Evolutionary conservation across 1,140 invertebrate genomes (phyloP).

Genomic region (Macrobrachium nipponense): DNA sequence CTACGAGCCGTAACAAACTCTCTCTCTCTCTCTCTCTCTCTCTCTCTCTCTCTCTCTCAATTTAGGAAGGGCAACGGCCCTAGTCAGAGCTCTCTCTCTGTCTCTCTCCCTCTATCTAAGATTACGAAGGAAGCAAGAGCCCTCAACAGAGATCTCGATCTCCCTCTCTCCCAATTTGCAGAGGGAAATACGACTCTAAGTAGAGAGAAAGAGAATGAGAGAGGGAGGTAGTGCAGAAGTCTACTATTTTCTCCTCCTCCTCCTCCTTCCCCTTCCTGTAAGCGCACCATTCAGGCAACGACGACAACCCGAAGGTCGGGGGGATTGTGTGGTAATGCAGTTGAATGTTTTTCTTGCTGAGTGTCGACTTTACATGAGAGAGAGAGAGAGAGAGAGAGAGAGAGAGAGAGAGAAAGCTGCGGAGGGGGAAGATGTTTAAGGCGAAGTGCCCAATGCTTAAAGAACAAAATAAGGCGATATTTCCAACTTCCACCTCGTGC

Average conservation of each 20-base stretch:
- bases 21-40: no score
- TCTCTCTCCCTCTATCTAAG: neutral
- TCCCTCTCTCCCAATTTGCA: no score
- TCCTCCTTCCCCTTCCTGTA: no score
- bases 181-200: neutral
- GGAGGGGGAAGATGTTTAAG: neutral
- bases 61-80: neutral
- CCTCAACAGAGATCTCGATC: neutral
- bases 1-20: no score
- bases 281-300: neutral
- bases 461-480: neutral
- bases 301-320: neutral
- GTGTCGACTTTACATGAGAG: neutral
- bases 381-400: neutral
- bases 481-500: neutral
- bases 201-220: neutral
- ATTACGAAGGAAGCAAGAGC: neutral
- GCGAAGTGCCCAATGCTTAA: neutral
- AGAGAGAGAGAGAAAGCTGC: neutral
- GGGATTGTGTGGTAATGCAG: neutral
- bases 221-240: neutral
- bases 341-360: no score
- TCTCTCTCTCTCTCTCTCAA: neutral
- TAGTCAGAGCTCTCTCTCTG: neutral
- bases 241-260: no score